Conservation (phyloP, 2,888 invertebrate species). For the Calameuta pallipes region DNA sequence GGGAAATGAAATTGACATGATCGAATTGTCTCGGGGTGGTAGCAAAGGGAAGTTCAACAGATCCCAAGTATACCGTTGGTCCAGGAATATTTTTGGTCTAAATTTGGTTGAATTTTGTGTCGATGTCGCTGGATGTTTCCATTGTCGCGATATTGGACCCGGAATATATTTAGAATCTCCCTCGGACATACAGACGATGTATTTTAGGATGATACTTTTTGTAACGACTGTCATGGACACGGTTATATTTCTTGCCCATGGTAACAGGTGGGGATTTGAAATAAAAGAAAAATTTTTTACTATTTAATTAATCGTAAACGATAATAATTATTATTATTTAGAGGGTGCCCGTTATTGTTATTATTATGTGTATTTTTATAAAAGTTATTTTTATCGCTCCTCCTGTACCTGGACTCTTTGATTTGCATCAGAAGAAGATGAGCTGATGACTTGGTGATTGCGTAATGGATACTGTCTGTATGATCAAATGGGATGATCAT, state of each 20-base stretch:
- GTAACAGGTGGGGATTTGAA: not conserved
- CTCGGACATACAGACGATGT: not conserved
- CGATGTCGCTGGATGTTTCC: no score
- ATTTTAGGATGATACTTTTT: not conserved
- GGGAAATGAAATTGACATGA: not conserved
- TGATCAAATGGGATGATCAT: not conserved
- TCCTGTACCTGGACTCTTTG: not conserved
- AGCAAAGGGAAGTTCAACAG: not conserved
- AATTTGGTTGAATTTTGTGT: no score
- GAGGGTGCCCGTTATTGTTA: not conserved
- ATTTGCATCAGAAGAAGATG: not conserved
- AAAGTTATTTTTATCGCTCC: not conserved
- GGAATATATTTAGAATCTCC: not conserved
- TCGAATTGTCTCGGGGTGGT: not conserved
- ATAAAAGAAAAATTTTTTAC: not conserved
- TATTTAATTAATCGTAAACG: no score
- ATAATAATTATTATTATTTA: not conserved
- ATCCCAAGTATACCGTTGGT: not conserved
- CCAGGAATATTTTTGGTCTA: no score
- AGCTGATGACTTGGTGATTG: not conserved
- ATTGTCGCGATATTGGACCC: not conserved
- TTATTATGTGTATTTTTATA: not conserved
- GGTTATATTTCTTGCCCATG: not conserved
- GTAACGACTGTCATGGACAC: not conserved
- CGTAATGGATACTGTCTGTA: not conserved